These are phyloP conservation scores for Ophraella communa DNA, from an alignment of 2,888 invertebrate species.

Conservation along the genomic window DNA sequence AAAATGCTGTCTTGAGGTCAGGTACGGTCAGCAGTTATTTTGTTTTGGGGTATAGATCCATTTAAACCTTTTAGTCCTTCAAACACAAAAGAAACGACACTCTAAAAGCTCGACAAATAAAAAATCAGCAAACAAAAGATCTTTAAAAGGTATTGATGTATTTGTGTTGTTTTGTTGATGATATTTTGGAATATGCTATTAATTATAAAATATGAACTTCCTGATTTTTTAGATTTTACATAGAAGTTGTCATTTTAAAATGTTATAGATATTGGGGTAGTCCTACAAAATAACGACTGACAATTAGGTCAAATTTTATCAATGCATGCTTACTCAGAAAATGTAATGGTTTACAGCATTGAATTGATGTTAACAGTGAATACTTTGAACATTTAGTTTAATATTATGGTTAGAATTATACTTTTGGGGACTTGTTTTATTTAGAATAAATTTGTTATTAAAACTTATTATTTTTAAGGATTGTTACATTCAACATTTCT, in stretches of 20 bases:
- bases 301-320: too few relatives aligned
- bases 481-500: too few relatives aligned
- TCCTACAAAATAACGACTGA: too few relatives aligned
- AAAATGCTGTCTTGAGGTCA: conserved; percentile 16
- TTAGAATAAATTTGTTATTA: too few relatives aligned
- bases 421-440: too few relatives aligned
- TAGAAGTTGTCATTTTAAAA: background rate
- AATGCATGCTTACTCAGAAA: too few relatives aligned
- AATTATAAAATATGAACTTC: background rate
- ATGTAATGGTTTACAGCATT: too few relatives aligned
- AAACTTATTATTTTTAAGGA: too few relatives aligned
- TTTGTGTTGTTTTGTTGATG: background rate
- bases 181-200: background rate
- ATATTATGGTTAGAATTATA: too few relatives aligned
- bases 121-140: background rate
- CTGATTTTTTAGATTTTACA: background rate
- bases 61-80: conserved; percentile 9
- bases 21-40: conserved; percentile 15
- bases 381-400: too few relatives aligned
- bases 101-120: background rate
- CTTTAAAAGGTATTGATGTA: background rate
- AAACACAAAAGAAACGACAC: background rate
- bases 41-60: conserved; percentile 6
- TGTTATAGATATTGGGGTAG: too few relatives aligned
- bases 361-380: too few relatives aligned